phyloP scores from a whole-genome alignment of 2,797 vertebrate genomes.

The Falco columbarius region DNA sequence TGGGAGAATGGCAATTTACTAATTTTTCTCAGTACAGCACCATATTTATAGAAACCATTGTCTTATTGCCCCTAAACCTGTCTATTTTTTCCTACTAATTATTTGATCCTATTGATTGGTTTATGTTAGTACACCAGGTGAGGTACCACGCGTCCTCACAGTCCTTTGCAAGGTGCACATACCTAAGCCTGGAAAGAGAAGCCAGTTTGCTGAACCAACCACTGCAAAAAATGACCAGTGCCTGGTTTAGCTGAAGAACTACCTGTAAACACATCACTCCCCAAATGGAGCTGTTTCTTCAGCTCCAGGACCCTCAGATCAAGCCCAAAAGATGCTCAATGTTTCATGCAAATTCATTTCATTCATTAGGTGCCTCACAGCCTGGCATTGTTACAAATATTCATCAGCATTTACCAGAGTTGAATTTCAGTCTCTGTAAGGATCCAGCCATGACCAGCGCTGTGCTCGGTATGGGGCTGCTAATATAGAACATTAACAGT shows the following conservation, averaged over 20 bases:
- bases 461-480: neutral
- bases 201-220: neutral
- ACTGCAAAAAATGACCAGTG: neutral
- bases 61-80: neutral
- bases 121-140: neutral
- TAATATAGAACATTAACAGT: neutral
- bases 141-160: neutral
- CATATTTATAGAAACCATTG: neutral
- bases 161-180: neutral
- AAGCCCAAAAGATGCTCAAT: neutral
- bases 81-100: neutral
- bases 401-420: neutral
- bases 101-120: neutral
- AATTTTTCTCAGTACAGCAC: neutral
- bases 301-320: neutral
- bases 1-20: neutral
- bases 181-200: neutral
- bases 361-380: neutral
- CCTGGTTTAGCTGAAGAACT: neutral
- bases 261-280: neutral
- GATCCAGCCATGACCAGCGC: neutral
- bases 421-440: neutral
- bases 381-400: neutral
- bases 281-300: neutral
- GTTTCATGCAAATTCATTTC: neutral